A percentile compares a stretch with the other conserved stretches of the same genome.
These are phyloP conservation scores for Numenius phaeopus DNA, from an alignment of 2,797 vertebrate genomes.

Conservation along the genomic window DNA sequence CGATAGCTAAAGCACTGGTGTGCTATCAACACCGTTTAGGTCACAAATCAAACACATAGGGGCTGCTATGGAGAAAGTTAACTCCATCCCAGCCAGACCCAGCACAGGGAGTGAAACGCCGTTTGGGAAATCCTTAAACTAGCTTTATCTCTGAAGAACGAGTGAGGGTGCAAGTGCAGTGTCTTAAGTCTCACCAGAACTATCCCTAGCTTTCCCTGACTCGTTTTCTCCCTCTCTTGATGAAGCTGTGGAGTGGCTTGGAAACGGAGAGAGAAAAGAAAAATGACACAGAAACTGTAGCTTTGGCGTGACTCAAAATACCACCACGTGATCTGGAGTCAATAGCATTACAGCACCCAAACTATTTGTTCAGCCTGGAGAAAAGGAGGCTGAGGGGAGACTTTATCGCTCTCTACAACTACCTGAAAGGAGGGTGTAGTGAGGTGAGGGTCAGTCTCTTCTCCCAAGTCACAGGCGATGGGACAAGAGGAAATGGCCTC, in stretches of 20 bases:
- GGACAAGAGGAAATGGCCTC: no score
- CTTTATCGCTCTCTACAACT: no score
- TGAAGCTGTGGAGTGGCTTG: neutral
- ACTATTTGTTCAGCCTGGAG: neutral
- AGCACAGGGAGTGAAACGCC: neutral
- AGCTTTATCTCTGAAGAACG: neutral
- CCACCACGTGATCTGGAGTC: neutral
- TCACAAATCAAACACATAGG: neutral
- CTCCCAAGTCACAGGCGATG: no score
- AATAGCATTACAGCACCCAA: neutral
- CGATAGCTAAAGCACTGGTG: neutral
- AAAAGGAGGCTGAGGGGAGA: no score
- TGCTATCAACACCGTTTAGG: neutral
- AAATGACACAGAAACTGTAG: neutral
- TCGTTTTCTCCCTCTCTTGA: neutral
- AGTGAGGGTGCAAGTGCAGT: neutral
- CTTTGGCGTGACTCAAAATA: neutral
- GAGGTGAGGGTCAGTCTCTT: no score
- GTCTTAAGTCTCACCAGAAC: neutral
- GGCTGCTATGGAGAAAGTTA: neutral
- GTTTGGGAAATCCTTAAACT: neutral
- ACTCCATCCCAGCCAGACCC: neutral
- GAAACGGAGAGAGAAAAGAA: neutral
- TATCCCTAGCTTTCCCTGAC: neutral
- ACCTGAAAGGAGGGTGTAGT: no score